Evolutionary conservation across 2,113 vertebrate species (phyloP), one percentile per base, ranked within the genome.

Genomic region (Nymphicus hollandicus): DNA sequence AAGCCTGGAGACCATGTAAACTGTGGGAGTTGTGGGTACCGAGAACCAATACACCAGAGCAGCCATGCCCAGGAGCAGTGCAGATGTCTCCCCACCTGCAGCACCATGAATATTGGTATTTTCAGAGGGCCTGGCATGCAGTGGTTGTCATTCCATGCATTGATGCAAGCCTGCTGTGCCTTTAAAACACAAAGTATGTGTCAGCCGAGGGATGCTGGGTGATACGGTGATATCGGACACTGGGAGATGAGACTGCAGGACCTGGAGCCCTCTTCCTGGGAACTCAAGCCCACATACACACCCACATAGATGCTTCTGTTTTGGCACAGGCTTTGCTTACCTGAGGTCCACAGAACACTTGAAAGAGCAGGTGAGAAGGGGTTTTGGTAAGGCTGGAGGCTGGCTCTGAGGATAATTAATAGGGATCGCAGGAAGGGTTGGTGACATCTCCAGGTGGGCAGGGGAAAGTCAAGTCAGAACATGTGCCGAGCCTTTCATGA

Each of bases 351-450:
- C 39, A 56, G 56, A 76, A 74, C 88, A 81, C 88, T 80, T 96
- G 82, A 94, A 90, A 91, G 91, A 94, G 80, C 52, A 84, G 72
- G 50, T 69, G 86, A 60, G 81, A 86, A 64, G 69, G 55, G 88
- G n/a, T 68, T 94, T 92, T 93, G 95, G 88, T 65, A 52, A 95
- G 56, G 69, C 93, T 96, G 76, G 69, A 81, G 94, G 85, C 88
- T 80, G 63, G 39, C 50, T 89, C 27, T 39, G 49, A 41, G 80
- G 78, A 69, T 94, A 95, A 96, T 96, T 93, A 96, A 76, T 85
- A 86, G 91, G 90, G 72, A 71, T 60, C 1, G 0, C 72, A 68
- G 82, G 72, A 91, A 85, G 65, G 49, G 25, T 20, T 85, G 93
- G 92, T 87, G 95, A 69, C 91, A 92, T 86, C 83, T 71, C 80